These are phyloP conservation scores for Ennomos quercinarius DNA, from an alignment of 2,888 invertebrate species.

Conservation along the genomic window DNA sequence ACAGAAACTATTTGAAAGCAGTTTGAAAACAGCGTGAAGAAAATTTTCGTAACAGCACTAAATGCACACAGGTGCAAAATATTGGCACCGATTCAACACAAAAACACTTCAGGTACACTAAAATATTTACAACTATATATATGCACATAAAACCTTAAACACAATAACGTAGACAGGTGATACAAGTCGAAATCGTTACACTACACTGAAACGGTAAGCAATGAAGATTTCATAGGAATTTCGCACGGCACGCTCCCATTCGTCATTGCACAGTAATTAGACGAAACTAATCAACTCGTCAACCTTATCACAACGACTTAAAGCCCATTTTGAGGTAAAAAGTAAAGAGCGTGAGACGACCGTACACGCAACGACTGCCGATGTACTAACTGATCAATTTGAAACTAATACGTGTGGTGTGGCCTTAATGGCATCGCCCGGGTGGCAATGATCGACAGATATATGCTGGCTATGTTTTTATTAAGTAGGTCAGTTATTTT, in stretches of 20 bases:
- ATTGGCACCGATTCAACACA: too few relatives aligned
- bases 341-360: constrained; percentile 59
- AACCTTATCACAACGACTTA: constrained; percentile 43
- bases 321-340: constrained; percentile 44
- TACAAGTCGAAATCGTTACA: constrained; percentile 47
- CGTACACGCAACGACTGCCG: constrained; percentile 71
- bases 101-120: too few relatives aligned
- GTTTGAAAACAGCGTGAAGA: too few relatives aligned
- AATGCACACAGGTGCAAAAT: too few relatives aligned
- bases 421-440: constrained; percentile 65
- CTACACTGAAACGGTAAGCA: constrained; percentile 56
- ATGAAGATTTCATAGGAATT: constrained; percentile 75
- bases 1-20: too few relatives aligned
- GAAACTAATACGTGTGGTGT: constrained; percentile 52
- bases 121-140: too few relatives aligned
- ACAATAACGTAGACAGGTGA: constrained; percentile 43
- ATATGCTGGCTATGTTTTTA: constrained; percentile 43
- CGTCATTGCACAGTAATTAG: constrained; percentile 75
- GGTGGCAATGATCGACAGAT: constrained; percentile 64
- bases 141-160: constrained; percentile 14
- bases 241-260: constrained; percentile 73
- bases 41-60: too few relatives aligned
- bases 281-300: constrained; percentile 42
- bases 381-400: constrained; percentile 58
- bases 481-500: constrained; percentile 51